phyloP scores from a whole-genome alignment of 1,140 invertebrate genomes.

The Phymorhynchus buccinoides region DNA sequence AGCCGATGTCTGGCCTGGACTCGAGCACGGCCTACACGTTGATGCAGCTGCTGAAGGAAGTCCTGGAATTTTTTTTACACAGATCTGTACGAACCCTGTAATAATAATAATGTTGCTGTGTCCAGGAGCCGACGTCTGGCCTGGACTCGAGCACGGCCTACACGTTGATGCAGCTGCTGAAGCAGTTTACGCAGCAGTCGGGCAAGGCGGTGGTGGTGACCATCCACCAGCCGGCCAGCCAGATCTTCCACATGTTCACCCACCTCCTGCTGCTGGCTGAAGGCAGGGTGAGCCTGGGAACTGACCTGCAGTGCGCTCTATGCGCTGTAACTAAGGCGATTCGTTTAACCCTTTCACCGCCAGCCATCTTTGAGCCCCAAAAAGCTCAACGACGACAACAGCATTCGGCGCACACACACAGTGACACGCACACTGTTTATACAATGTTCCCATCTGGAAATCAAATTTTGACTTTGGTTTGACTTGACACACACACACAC shows the following conservation, averaged over 20 bases:
- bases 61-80: too few species aligned
- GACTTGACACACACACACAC: too few species aligned
- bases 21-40: constrained; percentile 86
- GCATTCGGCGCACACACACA: too few species aligned
- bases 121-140: constrained; percentile 88
- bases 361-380: too few species aligned
- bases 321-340: not conserved
- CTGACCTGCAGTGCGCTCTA: too few species aligned
- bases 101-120: too few species aligned
- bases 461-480: too few species aligned
- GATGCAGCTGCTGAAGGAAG: constrained; percentile 82
- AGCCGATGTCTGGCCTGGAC: constrained; percentile 89
- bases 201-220: constrained; percentile 87
- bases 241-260: constrained; percentile 91
- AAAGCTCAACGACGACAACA: too few species aligned
- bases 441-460: too few species aligned
- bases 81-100: too few species aligned
- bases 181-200: constrained; percentile 82
- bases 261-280: constrained; percentile 84
- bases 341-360: too few species aligned
- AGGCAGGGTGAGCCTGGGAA: constrained; percentile 75
- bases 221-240: constrained; percentile 89
- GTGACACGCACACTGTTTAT: too few species aligned
- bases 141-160: constrained; percentile 88
- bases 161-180: constrained; percentile 83